Evolutionary conservation across 1,140 invertebrate genomes (phyloP).

Genomic region (Drosophila sp.): DNA sequence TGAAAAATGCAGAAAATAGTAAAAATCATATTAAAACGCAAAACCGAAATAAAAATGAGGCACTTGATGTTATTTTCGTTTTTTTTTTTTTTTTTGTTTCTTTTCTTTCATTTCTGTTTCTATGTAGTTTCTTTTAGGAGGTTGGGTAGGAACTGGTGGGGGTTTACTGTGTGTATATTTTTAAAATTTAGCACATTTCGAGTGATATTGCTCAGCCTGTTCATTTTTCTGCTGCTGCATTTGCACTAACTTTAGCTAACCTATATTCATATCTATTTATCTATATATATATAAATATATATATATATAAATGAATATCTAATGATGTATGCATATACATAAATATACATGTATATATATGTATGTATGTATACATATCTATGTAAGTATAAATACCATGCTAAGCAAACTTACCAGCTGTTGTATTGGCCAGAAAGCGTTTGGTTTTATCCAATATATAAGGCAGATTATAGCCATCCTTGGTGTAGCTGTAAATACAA

Average conservation of each 20-base stretch:
- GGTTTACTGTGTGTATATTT: slow-evolving; percentile 46
- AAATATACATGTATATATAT: slow-evolving; percentile 21
- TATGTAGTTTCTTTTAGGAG: slow-evolving; percentile 36
- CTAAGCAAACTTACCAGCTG: slow-evolving; percentile 72
- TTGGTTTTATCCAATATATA: slow-evolving; percentile 83
- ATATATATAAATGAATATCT: slow-evolving; percentile 10
- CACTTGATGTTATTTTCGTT: slow-evolving; percentile 26
- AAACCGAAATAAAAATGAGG: slow-evolving; percentile 53
- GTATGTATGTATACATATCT: slow-evolving; percentile 25
- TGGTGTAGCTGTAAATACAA: slow-evolving; percentile 67
- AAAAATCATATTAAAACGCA: slow-evolving; percentile 57
- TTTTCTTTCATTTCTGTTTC: slow-evolving; percentile 9
- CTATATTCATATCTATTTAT: slow-evolving; percentile 30
- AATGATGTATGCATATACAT: slow-evolving; percentile 24
- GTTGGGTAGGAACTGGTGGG: background rate
- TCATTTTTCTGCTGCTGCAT: slow-evolving; percentile 64
- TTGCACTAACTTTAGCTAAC: slow-evolving; percentile 63
- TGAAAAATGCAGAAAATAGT: slow-evolving; percentile 48
- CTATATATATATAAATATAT: slow-evolving; percentile 11
- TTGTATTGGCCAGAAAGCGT: slow-evolving; percentile 81
- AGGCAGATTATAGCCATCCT: slow-evolving; percentile 83
- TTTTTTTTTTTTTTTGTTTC: slow-evolving; percentile 1
- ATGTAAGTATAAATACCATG: background rate
- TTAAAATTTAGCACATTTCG: slow-evolving; percentile 64
- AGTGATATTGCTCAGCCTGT: slow-evolving; percentile 46